Evolutionary conservation across 2,797 vertebrate genomes (phyloP).

Genomic region (Cuculus canorus): DNA sequence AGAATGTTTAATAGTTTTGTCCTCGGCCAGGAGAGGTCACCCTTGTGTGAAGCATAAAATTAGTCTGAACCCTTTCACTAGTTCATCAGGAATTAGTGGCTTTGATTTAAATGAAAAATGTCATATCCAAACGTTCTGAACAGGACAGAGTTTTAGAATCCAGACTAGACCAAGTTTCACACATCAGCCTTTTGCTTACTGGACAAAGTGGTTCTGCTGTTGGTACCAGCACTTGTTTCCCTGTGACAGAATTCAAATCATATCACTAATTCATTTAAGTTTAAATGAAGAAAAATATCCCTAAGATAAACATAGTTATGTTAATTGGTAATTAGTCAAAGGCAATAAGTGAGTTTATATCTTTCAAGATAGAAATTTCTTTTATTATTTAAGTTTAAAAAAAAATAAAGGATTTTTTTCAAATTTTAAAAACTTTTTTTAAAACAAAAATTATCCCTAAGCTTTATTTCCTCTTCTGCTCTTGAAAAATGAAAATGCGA

Average conservation of each 20-base stretch:
- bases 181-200: not conserved
- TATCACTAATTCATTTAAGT: not conserved
- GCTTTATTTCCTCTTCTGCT: not conserved
- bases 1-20: not conserved
- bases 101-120: not conserved
- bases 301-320: not conserved
- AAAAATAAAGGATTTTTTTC: not conserved
- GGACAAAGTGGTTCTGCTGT: not conserved
- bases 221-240: not conserved
- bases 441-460: not conserved
- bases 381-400: not conserved
- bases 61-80: not conserved
- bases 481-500: not conserved
- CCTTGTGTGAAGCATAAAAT: not conserved
- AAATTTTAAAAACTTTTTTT: not conserved
- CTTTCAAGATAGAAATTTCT: not conserved
- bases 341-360: not conserved
- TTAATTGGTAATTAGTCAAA: not conserved
- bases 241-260: not conserved
- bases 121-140: not conserved
- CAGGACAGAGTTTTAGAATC: not conserved
- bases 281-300: not conserved
- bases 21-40: slow-evolving; percentile 54
- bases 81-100: not conserved
- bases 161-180: not conserved